These are phyloP conservation scores for Psix sp. DNA, from an alignment of 1,140 invertebrate genomes.

Conservation along the genomic window DNA sequence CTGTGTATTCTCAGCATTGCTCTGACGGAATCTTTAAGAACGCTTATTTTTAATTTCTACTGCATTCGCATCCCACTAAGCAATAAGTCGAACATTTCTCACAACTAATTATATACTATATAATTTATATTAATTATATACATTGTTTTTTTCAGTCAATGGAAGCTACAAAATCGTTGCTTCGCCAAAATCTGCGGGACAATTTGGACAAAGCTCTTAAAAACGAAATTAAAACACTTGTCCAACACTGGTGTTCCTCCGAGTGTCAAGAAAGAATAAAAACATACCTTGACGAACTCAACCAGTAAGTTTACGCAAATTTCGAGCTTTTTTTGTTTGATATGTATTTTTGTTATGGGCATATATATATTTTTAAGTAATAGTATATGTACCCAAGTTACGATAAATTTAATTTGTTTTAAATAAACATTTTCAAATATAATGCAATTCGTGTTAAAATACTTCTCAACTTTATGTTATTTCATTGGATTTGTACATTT, in stretches of 20 bases:
- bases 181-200: constrained; percentile 77
- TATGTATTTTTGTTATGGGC: constrained; percentile 1
- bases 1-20: constrained; percentile 14
- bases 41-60: constrained; percentile 22
- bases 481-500: no score
- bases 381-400: no score
- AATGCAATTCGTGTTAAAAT: no score
- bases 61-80: no score
- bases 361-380: constrained; percentile 5
- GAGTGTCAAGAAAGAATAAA: constrained; percentile 79
- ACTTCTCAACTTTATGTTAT: no score
- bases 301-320: no score
- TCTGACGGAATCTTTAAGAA: constrained; percentile 5
- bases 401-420: no score
- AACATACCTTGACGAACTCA: constrained; percentile 71
- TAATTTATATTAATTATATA: constrained; percentile 16
- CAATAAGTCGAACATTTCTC: no score
- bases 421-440: no score
- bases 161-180: constrained; percentile 79
- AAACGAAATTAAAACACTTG: constrained; percentile 79
- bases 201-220: constrained; percentile 79
- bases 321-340: background rate
- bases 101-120: background rate
- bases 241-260: constrained; percentile 81
- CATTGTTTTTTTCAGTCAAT: constrained; percentile 78